Evolutionary conservation across 2,797 vertebrate species (phyloP), one percentile per base, ranked within the genome.

Genomic region (Acipenser oxyrinchus): DNA sequence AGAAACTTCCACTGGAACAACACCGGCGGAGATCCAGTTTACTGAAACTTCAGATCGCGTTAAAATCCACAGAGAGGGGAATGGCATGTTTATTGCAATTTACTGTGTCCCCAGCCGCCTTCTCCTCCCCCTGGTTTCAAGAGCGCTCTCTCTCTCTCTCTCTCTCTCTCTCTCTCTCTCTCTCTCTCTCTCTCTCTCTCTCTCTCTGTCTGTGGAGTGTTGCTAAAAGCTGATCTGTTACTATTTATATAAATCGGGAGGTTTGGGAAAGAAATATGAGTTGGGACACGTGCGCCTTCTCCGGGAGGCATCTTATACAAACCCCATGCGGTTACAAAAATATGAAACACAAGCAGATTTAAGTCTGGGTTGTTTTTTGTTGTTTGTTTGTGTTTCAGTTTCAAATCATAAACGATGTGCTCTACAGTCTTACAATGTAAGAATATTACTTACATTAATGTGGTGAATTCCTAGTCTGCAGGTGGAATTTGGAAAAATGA

Each of bases 21-120:
- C 37, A 18, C 68, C 15, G 15, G 15, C 58, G 64, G 66, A 71
- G 72, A 71, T 68, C 69, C 72, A 76, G 72, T 58, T 49, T 48
- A 67, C 55, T 66, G 70, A 48, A 61, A 68, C 70, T 73, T 65
- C 65, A 55, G 74, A 58, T 49, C 61, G 66, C 69, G 73, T 77
- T 67, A 65, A 71, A 64, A 70, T 66, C 67, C 71, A 69, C 58
- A 62, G 67, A 69, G 73, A 15, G 61, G 57, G 66, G 72, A 72
- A 69, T 74, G 72, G 76, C 67, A 79, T 79, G 77, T 75, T 81
- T 73, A 70, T 74, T 69, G 72, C 73, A 71, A 71, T 71, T 77
- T 77, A 72, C 72, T 66, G 67, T 74, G 72, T 68, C 73, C 70
- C 76, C 69, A 65, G 65, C 60, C 60, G 50, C 64, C 68, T 73